Percentiles rank a stretch among this genome's conserved stretches.
phyloP scores from a whole-genome alignment of 2,888 invertebrate genomes.

The Drosophila kambysellisi region DNA sequence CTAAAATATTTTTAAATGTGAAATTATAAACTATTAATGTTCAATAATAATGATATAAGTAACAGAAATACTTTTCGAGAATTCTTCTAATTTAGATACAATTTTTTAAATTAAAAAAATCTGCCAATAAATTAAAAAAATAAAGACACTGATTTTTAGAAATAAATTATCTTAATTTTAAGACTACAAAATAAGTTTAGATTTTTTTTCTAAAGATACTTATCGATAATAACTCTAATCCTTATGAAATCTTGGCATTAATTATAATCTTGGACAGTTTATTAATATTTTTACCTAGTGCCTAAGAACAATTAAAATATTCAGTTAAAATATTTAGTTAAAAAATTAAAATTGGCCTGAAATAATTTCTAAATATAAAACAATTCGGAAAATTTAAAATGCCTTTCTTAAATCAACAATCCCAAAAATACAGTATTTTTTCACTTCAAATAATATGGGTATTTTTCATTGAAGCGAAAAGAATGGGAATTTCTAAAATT shows the following conservation, averaged over 20 bases:
- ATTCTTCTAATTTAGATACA: not conserved
- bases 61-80: not conserved
- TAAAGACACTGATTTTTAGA: not conserved
- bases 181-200: fast-evolving
- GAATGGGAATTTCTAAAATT: not conserved
- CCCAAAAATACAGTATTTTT: not conserved
- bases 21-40: not conserved
- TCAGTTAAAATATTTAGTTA: too few species aligned
- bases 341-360: too few species aligned
- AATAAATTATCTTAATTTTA: not conserved
- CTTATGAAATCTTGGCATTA: not conserved
- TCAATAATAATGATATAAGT: not conserved
- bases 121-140: not conserved
- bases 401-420: too few species aligned
- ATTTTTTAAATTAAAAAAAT: not conserved
- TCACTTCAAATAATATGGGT: too few species aligned
- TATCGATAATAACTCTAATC: fast-evolving
- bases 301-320: not conserved
- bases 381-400: too few species aligned
- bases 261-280: not conserved
- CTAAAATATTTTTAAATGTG: not conserved
- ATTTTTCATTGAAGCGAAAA: not conserved
- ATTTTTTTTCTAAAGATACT: not conserved
- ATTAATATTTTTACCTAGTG: not conserved
- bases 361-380: too few species aligned